Base-by-base conservation (phyloP, 2,888 invertebrate genomes). In the Latrodectus elegans region DNA sequence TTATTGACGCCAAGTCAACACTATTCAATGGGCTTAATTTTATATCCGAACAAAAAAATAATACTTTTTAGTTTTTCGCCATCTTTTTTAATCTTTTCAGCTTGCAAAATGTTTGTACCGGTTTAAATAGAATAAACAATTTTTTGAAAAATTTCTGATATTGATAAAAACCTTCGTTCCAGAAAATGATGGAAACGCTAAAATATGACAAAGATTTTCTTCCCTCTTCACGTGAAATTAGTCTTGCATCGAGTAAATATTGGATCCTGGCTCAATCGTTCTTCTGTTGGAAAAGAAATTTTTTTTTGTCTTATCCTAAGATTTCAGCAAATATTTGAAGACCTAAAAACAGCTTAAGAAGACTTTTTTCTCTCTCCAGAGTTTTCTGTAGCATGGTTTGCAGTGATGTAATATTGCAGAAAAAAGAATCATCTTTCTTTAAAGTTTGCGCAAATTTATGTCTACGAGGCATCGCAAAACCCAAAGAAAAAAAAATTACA, bases 311-410 rank as follows among this genome's bases (percentile, higher is more conserved):
- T 53, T 53, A 17, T 73, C 67, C 70, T 64, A 87, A 81, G 77
- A 82, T 81, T 77, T 81, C 65, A 17, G 81, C 86, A 87, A 87
- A 87, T 87, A 87, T 87, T 87, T 87, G 77, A 80, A 72, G 81
- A 81, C 70, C 72, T 76, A 81, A 81, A 87, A 87, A 87, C 68
- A 67, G 82, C 70, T 82, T 55, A 14, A n/a, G 17, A 73, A 11
- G n/a, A 26, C 17, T 73, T 38, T 53, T 78, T 78, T 84, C 60
- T 84, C 78, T 73, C 60, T 60, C 52, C 9, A 55, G 51, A 22
- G 55, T 67, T 70, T 60, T 64, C 79, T 70, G 26, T 26, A 49
- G 79, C 60, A 76, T 51, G 52, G 26, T 64, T 79, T 55, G 49
- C 76, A 49, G 22, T 17, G 49, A 74, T 67, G 17, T 70, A 53